phyloP scores from a whole-genome alignment of 2,888 invertebrate genomes.

The Ecdyonurus torrentis region DNA sequence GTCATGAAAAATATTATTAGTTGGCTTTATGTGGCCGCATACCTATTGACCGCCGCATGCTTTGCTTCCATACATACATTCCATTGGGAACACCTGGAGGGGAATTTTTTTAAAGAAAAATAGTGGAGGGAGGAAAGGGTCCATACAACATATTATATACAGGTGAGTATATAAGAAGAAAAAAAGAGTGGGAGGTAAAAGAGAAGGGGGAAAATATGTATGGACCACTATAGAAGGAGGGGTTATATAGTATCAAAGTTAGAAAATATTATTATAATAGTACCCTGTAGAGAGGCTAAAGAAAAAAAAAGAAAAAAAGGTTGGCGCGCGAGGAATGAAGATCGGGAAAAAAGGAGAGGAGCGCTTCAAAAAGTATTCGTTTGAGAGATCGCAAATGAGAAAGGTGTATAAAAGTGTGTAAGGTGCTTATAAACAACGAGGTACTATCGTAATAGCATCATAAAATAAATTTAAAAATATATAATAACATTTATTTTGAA shows the following conservation, averaged over 20 bases:
- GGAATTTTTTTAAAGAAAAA: neutral
- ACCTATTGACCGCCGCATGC: neutral
- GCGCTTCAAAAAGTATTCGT: neutral
- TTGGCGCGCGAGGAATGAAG: neutral
- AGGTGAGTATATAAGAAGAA: too few relatives aligned
- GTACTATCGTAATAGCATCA: neutral
- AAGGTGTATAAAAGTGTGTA: neutral
- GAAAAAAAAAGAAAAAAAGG: too few relatives aligned
- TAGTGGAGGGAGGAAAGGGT: neutral
- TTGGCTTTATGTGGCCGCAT: neutral
- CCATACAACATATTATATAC: too few relatives aligned
- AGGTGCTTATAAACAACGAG: neutral
- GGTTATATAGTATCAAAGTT: neutral
- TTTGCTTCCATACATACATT: neutral
- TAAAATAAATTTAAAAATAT: neutral
- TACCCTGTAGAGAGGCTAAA: neutral
- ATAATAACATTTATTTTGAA: neutral
- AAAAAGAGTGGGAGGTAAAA: too few relatives aligned
- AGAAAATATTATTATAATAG: neutral
- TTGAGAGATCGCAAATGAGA: neutral
- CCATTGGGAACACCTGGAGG: slow-evolving; percentile 2
- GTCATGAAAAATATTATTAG: neutral
- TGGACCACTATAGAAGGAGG: too few relatives aligned
- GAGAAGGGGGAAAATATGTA: too few relatives aligned
- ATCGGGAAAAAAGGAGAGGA: neutral